These are phyloP conservation scores for Listrodromus nycthemerus DNA, from an alignment of 2,888 invertebrate species.

Conservation along the genomic window DNA sequence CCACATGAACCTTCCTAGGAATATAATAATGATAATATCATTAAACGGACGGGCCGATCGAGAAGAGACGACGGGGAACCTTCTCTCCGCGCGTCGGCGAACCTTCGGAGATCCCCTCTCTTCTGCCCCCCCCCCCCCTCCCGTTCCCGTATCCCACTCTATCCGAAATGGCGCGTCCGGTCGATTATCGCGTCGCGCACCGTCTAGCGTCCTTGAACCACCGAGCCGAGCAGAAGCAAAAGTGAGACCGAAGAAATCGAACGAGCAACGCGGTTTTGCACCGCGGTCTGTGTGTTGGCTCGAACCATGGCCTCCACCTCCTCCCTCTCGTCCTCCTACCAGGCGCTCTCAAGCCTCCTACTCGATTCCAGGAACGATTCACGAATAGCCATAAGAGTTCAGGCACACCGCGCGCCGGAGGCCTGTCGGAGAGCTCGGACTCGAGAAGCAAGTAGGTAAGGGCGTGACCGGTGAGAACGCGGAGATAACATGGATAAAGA, in stretches of 20 bases:
- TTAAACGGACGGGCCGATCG: slow-evolving; percentile 45
- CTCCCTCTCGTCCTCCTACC: background rate
- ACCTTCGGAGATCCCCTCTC: slow-evolving; percentile 44
- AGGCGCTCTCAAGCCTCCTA: slow-evolving; percentile 36
- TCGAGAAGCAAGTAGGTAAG: slow-evolving; percentile 46
- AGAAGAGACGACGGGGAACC: slow-evolving; percentile 30
- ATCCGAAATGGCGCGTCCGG: slow-evolving; percentile 58
- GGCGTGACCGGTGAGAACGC: slow-evolving; percentile 61
- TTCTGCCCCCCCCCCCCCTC: too few relatives aligned
- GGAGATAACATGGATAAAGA: slow-evolving; percentile 1
- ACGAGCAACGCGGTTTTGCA: slow-evolving; percentile 41
- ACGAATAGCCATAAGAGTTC: slow-evolving; percentile 69
- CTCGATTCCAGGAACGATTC: slow-evolving; percentile 72
- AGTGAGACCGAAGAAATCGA: slow-evolving; percentile 45
- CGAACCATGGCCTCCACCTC: slow-evolving; percentile 35
- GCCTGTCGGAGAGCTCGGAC: slow-evolving; percentile 25
- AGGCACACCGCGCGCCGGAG: slow-evolving; percentile 19
- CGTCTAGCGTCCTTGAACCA: slow-evolving; percentile 65
- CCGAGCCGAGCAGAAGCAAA: slow-evolving; percentile 33
- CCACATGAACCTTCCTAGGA: slow-evolving; percentile 54
- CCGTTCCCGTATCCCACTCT: too few relatives aligned
- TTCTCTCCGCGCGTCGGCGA: slow-evolving; percentile 35
- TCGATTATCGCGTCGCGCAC: slow-evolving; percentile 63
- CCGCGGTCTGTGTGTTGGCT: slow-evolving; percentile 3
- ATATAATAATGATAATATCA: slow-evolving; percentile 59